phyloP scores from a whole-genome alignment of 2,888 invertebrate genomes.

The Sarcophaga subvicina region DNA sequence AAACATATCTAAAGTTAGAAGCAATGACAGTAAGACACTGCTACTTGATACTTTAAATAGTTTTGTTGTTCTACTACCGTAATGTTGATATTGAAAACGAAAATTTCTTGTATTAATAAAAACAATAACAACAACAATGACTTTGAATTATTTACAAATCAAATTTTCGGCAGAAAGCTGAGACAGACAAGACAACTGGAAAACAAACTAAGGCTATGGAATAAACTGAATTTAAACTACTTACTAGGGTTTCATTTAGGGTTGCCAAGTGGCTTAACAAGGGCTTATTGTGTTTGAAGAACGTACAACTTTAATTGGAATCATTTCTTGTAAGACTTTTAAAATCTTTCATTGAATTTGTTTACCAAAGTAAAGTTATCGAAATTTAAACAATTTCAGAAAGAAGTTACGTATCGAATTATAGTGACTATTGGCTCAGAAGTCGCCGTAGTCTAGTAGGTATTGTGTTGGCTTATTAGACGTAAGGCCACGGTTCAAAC shows the following conservation, averaged over 20 bases:
- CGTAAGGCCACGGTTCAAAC: too few species aligned
- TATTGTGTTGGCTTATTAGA: too few species aligned
- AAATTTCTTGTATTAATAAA: constrained; percentile 35
- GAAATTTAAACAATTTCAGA: too few species aligned
- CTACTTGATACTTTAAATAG: constrained; percentile 1
- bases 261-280: constrained; percentile 20
- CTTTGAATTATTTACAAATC: constrained; percentile 57
- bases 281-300: too few species aligned
- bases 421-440: too few species aligned
- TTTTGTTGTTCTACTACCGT: background rate
- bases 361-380: too few species aligned
- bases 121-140: constrained; percentile 31
- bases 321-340: too few species aligned
- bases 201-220: constrained; percentile 4
- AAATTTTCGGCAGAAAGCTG: background rate
- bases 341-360: too few species aligned
- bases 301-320: too few species aligned
- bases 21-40: constrained; percentile 52
- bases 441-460: too few species aligned
- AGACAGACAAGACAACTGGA: background rate
- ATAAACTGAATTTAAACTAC: constrained; percentile 19
- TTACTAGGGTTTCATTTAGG: constrained; percentile 45
- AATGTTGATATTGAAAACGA: constrained; percentile 24
- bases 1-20: constrained; percentile 59
- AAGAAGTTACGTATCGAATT: too few species aligned